Evolutionary conservation across 2,888 invertebrate species (phyloP).

Genomic region (Deroplatys truncata): DNA sequence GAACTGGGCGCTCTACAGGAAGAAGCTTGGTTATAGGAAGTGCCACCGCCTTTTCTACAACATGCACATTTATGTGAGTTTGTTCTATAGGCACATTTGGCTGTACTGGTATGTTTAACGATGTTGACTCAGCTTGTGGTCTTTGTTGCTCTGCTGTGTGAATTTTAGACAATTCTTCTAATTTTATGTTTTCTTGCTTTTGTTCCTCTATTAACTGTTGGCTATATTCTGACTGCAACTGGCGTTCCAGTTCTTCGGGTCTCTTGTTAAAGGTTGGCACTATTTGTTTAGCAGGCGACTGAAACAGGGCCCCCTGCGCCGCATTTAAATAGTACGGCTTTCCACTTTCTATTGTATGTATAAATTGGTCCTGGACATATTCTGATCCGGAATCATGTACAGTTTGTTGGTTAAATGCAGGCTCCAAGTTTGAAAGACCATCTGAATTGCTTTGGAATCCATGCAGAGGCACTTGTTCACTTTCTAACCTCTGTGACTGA

Average conservation of each 20-base stretch:
- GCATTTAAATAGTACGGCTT: not conserved
- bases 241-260: constrained; percentile 4
- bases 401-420: not conserved
- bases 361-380: not conserved
- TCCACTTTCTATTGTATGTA: not conserved
- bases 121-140: not conserved
- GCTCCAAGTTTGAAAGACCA: not conserved
- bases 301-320: not conserved
- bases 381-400: not conserved
- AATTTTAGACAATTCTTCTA: not conserved
- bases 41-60: constrained; percentile 39
- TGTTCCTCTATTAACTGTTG: constrained; percentile 20
- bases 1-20: constrained; percentile 43
- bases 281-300: not conserved
- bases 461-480: not conserved
- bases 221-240: constrained; percentile 15
- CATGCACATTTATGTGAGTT: constrained; percentile 42
- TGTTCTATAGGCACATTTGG: not conserved
- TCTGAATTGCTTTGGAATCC: not conserved
- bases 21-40: constrained; percentile 37
- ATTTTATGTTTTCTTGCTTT: constrained; percentile 10
- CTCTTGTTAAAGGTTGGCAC: not conserved
- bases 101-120: too few species aligned
- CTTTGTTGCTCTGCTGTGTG: not conserved
- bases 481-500: not conserved